These are phyloP conservation scores for Ornithoptera alexandrae DNA, from an alignment of 2,888 invertebrate species.

Conservation along the genomic window DNA sequence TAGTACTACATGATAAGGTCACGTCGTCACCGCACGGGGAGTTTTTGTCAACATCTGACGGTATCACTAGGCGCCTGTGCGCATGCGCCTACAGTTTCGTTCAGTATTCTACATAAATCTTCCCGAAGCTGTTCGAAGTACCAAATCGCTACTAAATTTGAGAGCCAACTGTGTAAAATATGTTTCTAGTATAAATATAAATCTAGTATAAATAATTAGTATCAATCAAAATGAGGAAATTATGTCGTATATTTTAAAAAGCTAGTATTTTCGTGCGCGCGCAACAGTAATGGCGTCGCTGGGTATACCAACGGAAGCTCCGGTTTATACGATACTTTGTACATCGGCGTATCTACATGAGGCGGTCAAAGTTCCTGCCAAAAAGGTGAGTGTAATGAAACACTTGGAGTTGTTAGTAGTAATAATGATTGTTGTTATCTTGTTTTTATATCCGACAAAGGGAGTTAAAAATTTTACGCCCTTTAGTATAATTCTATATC, in stretches of 20 bases:
- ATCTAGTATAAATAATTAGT: no score
- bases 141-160: no score
- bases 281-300: slow-evolving; percentile 59
- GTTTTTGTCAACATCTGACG: slow-evolving; percentile 3
- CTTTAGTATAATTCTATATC: no score
- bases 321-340: slow-evolving; percentile 67
- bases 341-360: slow-evolving; percentile 67
- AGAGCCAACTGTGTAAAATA: no score
- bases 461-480: no score
- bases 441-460: no score
- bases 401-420: background rate
- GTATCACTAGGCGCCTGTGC: background rate
- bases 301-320: slow-evolving; percentile 73
- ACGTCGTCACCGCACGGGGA: background rate
- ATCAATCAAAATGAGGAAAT: no score
- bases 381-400: slow-evolving; percentile 53
- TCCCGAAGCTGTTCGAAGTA: no score
- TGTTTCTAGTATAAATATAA: no score
- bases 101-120: background rate
- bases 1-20: background rate
- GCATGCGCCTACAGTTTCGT: background rate
- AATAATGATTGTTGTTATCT: no score
- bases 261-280: no score
- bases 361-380: slow-evolving; percentile 48
- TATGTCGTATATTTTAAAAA: no score